These are phyloP conservation scores for Musca vetustissima DNA, from an alignment of 1,140 invertebrate genomes.

Conservation along the genomic window DNA sequence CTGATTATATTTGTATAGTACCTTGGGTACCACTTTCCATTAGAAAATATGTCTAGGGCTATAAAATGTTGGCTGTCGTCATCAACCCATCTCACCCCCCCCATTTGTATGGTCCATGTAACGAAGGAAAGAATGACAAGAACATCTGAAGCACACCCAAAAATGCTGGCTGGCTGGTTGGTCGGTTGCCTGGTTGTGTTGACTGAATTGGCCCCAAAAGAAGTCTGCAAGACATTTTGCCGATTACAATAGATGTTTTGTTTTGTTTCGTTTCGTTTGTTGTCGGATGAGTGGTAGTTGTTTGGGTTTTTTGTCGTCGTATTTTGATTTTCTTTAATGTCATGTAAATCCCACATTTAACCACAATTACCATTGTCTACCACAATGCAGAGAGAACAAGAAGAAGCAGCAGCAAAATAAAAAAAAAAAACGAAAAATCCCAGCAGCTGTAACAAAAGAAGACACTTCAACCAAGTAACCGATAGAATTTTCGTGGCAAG, in stretches of 20 bases:
- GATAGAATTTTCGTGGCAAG: conserved; percentile 12
- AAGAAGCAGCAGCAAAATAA: neutral
- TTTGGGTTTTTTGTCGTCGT: neutral
- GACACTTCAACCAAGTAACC: conserved; percentile 21
- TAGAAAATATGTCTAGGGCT: conserved; percentile 3
- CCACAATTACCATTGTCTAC: conserved; percentile 22
- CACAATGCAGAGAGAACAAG: neutral
- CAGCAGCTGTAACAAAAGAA: conserved; percentile 3
- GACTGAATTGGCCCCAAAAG: neutral
- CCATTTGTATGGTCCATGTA: no score
- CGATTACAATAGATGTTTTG: no score
- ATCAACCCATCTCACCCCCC: no score
- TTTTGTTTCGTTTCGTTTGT: no score
- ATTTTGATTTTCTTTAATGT: conserved; percentile 16
- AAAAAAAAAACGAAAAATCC: neutral
- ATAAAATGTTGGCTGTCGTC: no score
- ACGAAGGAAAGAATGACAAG: conserved; percentile 4
- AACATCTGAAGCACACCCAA: conserved; percentile 22
- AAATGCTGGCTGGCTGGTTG: neutral
- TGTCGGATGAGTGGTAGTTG: neutral
- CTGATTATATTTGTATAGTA: no score
- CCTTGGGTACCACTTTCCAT: conserved; percentile 5
- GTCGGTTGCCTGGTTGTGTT: no score
- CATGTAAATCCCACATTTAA: conserved; percentile 23
- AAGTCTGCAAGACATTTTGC: conserved; percentile 13